A percentile compares a stretch with the other conserved stretches of the same genome.
These are phyloP conservation scores for Hydroisotoma schaefferi DNA, from an alignment of 2,888 invertebrate genomes.

Conservation along the genomic window DNA sequence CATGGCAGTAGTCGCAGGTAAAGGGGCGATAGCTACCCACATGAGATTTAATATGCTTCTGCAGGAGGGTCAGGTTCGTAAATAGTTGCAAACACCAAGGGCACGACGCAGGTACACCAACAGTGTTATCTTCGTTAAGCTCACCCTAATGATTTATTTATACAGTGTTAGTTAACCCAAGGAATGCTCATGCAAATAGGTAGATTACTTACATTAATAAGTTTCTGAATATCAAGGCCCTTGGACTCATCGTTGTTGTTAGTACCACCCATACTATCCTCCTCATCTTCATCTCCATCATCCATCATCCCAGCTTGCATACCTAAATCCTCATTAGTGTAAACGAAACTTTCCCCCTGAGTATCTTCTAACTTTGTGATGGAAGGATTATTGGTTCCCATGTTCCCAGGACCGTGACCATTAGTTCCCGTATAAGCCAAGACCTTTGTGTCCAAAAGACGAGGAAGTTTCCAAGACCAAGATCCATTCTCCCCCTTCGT, in stretches of 20 bases:
- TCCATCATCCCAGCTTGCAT: constrained; percentile 2
- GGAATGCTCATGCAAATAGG: too few relatives aligned
- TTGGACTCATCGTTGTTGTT: constrained; percentile 17
- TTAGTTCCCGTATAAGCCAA: too few relatives aligned
- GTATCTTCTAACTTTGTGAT: constrained; percentile 1
- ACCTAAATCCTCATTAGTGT: constrained; percentile 27
- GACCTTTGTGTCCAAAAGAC: neutral
- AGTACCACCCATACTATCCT: too few relatives aligned
- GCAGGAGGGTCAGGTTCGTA: constrained; percentile 93
- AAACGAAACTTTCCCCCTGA: constrained; percentile 24
- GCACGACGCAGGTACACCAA: constrained; percentile 26
- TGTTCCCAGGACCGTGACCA: neutral
- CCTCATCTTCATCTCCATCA: constrained; percentile 19
- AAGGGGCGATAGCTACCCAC: constrained; percentile 34
- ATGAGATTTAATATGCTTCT: constrained; percentile 69
- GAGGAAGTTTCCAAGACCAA: neutral
- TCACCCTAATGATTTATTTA: too few relatives aligned
- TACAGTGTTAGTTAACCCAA: too few relatives aligned
- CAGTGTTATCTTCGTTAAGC: neutral
- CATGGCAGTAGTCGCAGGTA: constrained; percentile 35
- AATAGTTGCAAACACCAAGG: constrained; percentile 67
- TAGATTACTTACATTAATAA: too few relatives aligned
- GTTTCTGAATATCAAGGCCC: constrained; percentile 15
- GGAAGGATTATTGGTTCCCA: neutral
- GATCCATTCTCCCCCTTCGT: neutral